These are phyloP conservation scores for Plemyria rubiginata DNA, from an alignment of 2,888 invertebrate species.

Conservation along the genomic window DNA sequence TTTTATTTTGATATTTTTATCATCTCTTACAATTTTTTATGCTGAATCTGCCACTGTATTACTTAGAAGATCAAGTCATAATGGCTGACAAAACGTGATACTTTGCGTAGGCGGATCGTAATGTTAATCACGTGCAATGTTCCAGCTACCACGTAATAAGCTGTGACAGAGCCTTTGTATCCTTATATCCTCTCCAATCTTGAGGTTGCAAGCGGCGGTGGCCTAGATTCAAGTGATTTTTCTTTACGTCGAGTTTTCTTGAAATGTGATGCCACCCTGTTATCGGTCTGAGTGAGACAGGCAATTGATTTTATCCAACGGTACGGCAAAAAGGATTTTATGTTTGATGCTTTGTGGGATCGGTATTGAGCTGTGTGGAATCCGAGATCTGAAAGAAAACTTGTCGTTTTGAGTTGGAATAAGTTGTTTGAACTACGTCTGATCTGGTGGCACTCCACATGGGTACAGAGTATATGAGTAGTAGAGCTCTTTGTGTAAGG, in stretches of 20 bases:
- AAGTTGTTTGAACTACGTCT: too few species aligned
- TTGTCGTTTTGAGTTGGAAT: too few species aligned
- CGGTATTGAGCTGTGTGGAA: background rate
- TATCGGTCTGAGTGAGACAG: slow-evolving; percentile 1
- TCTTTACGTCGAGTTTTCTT: slow-evolving; percentile 22
- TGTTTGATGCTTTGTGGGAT: background rate
- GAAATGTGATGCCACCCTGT: slow-evolving; percentile 4
- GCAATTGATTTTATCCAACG: slow-evolving; percentile 13
- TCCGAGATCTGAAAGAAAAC: background rate
- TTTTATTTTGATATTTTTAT: too few species aligned
- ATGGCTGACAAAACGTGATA: too few species aligned
- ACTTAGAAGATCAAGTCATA: too few species aligned
- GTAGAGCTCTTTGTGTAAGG: too few species aligned
- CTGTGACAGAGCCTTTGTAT: slow-evolving; percentile 23
- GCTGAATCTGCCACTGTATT: too few species aligned
- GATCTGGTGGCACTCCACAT: too few species aligned
- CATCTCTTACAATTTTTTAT: too few species aligned
- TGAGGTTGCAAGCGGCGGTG: slow-evolving; percentile 25
- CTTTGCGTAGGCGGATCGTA: too few species aligned
- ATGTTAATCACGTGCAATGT: background rate
- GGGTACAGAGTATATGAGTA: too few species aligned
- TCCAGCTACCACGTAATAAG: background rate
- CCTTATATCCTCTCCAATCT: slow-evolving; percentile 25
- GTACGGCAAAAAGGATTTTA: background rate
- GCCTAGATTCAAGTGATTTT: slow-evolving; percentile 27